Evolutionary conservation across 2,797 vertebrate species (phyloP).

Genomic region (Lepilemur septentrionalis): DNA sequence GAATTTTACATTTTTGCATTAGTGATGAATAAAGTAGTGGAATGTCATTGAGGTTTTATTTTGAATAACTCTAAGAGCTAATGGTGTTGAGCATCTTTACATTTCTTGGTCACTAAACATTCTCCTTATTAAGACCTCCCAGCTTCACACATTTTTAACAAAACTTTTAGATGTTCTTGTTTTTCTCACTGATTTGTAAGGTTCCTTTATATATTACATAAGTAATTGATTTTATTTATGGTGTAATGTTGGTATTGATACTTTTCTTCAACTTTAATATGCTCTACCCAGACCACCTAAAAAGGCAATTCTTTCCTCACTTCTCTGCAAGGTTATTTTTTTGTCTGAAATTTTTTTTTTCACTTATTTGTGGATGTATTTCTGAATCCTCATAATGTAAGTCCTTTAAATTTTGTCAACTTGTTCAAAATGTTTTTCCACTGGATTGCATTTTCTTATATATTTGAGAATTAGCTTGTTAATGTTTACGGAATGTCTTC

Average conservation of each 20-base stretch:
- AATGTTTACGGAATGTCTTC: neutral
- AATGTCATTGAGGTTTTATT: neutral
- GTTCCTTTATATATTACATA: neutral
- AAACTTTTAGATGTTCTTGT: neutral
- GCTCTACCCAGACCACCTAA: too few relatives aligned
- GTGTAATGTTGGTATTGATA: neutral
- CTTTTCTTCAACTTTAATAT: neutral
- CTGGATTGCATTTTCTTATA: neutral
- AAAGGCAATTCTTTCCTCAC: too few relatives aligned
- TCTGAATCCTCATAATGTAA: neutral
- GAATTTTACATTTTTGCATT: neutral
- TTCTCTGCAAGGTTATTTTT: too few relatives aligned
- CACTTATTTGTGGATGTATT: neutral
- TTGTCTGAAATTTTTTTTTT: neutral
- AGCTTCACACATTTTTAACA: neutral
- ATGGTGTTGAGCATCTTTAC: neutral
- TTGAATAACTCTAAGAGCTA: neutral
- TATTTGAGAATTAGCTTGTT: neutral
- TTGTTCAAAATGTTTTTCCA: neutral
- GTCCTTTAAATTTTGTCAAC: neutral
- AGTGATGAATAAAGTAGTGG: neutral
- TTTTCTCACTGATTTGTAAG: neutral
- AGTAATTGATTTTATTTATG: neutral
- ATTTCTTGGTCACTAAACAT: neutral
- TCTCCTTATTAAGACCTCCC: neutral